These are phyloP conservation scores for Chrysemys picta DNA, from an alignment of 2,113 vertebrate genomes.

Conservation along the genomic window DNA sequence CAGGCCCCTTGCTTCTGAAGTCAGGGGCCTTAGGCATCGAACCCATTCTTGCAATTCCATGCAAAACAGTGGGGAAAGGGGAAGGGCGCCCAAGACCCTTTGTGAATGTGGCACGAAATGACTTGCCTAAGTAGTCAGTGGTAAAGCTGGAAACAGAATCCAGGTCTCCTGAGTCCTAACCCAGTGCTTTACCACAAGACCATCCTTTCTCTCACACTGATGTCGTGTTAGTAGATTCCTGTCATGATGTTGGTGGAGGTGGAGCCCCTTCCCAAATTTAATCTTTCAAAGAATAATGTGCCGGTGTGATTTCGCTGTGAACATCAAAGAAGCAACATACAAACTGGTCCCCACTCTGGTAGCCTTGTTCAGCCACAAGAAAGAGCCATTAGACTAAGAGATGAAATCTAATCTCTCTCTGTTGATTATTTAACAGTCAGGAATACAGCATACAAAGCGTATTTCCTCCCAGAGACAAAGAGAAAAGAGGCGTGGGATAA, in stretches of 20 bases:
- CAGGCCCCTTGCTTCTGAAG: neutral
- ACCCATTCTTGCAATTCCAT: neutral
- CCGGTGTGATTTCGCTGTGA: neutral
- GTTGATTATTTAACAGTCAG: neutral
- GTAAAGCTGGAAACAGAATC: neutral
- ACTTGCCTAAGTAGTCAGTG: neutral
- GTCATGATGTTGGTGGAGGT: neutral
- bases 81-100: neutral
- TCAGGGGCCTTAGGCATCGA: neutral
- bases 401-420: neutral
- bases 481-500: neutral
- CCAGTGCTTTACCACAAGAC: neutral
- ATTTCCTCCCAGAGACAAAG: neutral
- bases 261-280: neutral
- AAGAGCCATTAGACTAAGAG: neutral
- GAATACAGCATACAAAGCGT: neutral
- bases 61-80: neutral
- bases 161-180: neutral
- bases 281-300: neutral
- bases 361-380: neutral
- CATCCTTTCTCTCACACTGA: rapidly evolving
- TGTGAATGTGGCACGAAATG: neutral
- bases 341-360: neutral
- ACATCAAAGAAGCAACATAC: neutral
- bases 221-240: neutral